Percentiles rank a stretch among this genome's conserved stretches.
phyloP scores from a whole-genome alignment of 2,888 invertebrate genomes.

The Parnassius glacialis region DNA sequence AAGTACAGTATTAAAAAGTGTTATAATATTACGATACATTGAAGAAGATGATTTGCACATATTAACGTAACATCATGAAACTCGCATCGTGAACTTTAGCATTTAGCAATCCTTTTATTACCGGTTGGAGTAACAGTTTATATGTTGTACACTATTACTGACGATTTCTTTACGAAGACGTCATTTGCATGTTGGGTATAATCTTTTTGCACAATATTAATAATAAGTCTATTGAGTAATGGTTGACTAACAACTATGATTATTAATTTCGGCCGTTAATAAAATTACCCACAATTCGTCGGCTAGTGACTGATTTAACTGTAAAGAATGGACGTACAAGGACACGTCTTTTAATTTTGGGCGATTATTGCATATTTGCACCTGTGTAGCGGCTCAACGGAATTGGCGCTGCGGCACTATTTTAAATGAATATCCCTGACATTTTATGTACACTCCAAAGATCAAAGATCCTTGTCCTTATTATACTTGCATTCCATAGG shows the following conservation, averaged over 20 bases:
- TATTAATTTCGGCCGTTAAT: slow-evolving; percentile 11
- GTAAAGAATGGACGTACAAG: slow-evolving; percentile 37
- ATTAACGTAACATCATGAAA: slow-evolving; percentile 15
- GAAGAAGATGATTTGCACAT: slow-evolving; percentile 11
- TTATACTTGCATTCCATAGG: background rate
- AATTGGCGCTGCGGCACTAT: slow-evolving; percentile 21
- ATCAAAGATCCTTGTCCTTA: background rate
- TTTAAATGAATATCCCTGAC: slow-evolving; percentile 48
- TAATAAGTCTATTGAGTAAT: too few relatives aligned
- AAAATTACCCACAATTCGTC: background rate
- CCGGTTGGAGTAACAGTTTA: background rate
- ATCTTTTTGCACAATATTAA: background rate
- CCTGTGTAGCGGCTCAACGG: slow-evolving; percentile 24
- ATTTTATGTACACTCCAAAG: slow-evolving; percentile 37
- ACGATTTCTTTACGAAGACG: background rate
- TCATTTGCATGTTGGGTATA: background rate
- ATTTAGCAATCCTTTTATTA: background rate
- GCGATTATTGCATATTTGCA: slow-evolving; percentile 26
- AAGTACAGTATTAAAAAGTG: slow-evolving; percentile 22
- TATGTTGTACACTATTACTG: background rate
- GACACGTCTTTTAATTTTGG: slow-evolving; percentile 35
- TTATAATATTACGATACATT: slow-evolving; percentile 5
- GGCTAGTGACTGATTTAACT: slow-evolving; percentile 23
- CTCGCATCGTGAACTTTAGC: slow-evolving; percentile 14
- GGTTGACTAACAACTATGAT: background rate